Conservation (phyloP, 1,140 invertebrate species). For the Anthonomus grandis region DNA sequence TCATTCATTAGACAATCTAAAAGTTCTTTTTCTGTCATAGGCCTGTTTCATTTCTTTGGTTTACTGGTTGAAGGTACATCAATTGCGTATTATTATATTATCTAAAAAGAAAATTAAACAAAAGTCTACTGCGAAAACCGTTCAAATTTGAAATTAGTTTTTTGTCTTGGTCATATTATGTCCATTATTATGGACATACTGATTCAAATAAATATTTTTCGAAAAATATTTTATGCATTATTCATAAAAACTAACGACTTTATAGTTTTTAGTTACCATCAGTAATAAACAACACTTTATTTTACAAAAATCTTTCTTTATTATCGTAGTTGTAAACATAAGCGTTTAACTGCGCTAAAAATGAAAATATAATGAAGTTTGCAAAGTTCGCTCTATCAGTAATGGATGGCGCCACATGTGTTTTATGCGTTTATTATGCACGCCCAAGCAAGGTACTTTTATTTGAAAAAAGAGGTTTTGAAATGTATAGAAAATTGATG, state of each 20-base stretch:
- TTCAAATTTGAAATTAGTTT: background rate
- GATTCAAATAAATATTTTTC: conserved; percentile 1
- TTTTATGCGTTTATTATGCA: no score
- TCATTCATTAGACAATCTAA: background rate
- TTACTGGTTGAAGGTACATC: no score
- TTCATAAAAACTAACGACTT: background rate
- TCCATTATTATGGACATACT: conserved; percentile 4
- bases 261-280: background rate
- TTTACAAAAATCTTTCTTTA: no score
- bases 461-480: background rate
- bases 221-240: background rate
- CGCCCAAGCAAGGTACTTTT: no score
- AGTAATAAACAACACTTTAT: background rate
- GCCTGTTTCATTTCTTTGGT: background rate
- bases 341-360: background rate
- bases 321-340: background rate
- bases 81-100: no score
- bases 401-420: background rate
- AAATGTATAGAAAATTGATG: background rate
- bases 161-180: background rate
- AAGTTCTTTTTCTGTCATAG: conserved; percentile 6
- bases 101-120: no score
- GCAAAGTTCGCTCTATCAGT: background rate
- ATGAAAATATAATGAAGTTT: no score
- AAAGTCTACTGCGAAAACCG: background rate